Evolutionary conservation across 2,113 vertebrate genomes (phyloP), one percentile per base, ranked within the genome.

Genomic region (Struthio camelus): DNA sequence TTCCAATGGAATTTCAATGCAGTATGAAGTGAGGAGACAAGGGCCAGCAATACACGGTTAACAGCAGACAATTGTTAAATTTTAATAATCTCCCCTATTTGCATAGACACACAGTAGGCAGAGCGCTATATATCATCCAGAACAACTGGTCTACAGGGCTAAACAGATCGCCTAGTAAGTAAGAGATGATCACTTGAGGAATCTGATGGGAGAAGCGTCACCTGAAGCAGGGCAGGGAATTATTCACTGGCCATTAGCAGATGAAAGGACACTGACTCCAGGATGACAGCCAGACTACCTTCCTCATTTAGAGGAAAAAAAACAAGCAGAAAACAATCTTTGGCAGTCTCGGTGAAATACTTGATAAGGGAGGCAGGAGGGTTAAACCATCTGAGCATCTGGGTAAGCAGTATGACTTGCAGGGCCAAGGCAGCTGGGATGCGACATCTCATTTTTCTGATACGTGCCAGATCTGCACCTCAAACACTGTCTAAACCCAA

Each of bases 251-350:
- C 50, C 54, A 75, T 9, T 10, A 9, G 71, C 59, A 87, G 86
- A 89, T 2, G 10, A 14, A 75, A 64, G 51, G 54, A 75, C 46
- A 36, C 1, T 2, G 19, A 28, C 51, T 79, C 34, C 56, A 67
- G 30, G 30, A 64, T 24, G 32, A 27, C 20, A 64, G 84, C 12
- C 42, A 59, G 61, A 24, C 9, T 51, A 9, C 17, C 14, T 54
- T 46, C 22, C n/a, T 12, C 46, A 32, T 75, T 93, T 51, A 36
- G 50, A 56, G 75, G 12, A 44, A 38, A 88, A 93, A 71, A 6
- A 1, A 0, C 13, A 50, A 77, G 19, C 0, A 0, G 19, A 77
- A 30, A 34, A 77, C 22, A 32, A 88, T 53, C 58, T 76, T 30
- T 53, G 85, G 42, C 19, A 56, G 9, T 36, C 34, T 36, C 24